A percentile compares a stretch with the other conserved stretches of the same genome.
Conservation (phyloP, 2,113 vertebrate species). For the Hassar affinis region DNA sequence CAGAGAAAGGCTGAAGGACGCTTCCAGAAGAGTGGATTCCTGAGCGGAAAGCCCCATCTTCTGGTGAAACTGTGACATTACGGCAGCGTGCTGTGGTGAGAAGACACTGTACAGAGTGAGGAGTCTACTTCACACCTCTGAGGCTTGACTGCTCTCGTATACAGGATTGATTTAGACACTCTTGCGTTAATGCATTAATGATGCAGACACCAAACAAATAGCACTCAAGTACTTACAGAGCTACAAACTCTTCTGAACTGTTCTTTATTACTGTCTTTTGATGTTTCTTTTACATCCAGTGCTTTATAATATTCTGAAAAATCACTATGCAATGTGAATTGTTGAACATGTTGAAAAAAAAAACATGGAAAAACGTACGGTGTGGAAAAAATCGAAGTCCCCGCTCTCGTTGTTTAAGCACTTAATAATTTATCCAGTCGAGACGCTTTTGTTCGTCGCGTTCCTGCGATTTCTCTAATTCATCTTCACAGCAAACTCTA, state of each 20-base stretch:
- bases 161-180: conserved; percentile 11
- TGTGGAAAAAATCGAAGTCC: background rate
- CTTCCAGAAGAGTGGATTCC: background rate
- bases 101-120: background rate
- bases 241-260: background rate
- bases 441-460: background rate
- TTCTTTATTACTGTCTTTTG: background rate
- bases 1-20: background rate
- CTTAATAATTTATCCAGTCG: conserved; percentile 16
- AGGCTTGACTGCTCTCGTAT: background rate
- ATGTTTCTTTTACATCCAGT: background rate
- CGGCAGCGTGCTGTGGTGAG: background rate
- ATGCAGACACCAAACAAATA: background rate
- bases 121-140: background rate
- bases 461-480: background rate
- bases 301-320: conserved; percentile 24
- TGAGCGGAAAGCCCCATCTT: conserved; percentile 19
- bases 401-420: conserved; percentile 18
- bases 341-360: background rate
- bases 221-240: background rate
- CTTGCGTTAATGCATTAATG: background rate
- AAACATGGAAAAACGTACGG: background rate
- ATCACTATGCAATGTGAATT: conserved; percentile 38
- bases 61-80: conserved; percentile 15
- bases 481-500: background rate